Percentiles rank a stretch among this genome's conserved stretches.
Conservation (phyloP, 2,888 invertebrate species). For the Aelia acuminata region DNA sequence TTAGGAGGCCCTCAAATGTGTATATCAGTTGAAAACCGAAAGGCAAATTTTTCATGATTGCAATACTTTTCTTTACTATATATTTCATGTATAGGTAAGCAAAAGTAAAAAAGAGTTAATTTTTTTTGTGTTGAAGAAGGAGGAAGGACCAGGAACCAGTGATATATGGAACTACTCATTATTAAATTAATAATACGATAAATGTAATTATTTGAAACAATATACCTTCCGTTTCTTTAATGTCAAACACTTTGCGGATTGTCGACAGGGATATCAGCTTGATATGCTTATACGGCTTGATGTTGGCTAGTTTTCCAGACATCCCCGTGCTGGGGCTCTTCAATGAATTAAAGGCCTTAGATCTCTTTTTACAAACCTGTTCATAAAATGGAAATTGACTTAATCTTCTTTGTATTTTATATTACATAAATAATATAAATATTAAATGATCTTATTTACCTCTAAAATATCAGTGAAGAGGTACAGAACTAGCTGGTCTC, state of each 20-base stretch:
- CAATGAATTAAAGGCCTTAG: slow-evolving; percentile 80
- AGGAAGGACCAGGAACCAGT: no score
- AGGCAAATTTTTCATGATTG: no score
- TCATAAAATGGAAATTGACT: slow-evolving; percentile 59
- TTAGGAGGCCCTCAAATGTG: no score
- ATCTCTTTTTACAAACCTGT: slow-evolving; percentile 77
- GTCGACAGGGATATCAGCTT: slow-evolving; percentile 89
- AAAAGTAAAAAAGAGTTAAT: no score
- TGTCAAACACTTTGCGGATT: slow-evolving; percentile 92
- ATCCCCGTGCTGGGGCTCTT: slow-evolving; percentile 76
- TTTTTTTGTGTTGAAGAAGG: no score
- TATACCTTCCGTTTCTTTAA: slow-evolving; percentile 82
- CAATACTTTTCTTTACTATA: no score
- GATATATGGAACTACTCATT: no score
- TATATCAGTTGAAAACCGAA: no score
- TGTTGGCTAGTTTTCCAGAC: slow-evolving; percentile 70
- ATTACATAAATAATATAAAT: not conserved
- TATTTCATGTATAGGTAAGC: no score
- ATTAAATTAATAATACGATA: not conserved
- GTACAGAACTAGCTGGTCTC: slow-evolving; percentile 89
- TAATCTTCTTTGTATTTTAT: not conserved
- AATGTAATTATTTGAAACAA: not conserved
- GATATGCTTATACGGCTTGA: slow-evolving; percentile 92
- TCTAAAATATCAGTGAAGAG: slow-evolving; percentile 95
- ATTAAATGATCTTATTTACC: slow-evolving; percentile 72